Evolutionary conservation across 2,888 invertebrate species (phyloP).

Genomic region (Chloroclystis v-ata): DNA sequence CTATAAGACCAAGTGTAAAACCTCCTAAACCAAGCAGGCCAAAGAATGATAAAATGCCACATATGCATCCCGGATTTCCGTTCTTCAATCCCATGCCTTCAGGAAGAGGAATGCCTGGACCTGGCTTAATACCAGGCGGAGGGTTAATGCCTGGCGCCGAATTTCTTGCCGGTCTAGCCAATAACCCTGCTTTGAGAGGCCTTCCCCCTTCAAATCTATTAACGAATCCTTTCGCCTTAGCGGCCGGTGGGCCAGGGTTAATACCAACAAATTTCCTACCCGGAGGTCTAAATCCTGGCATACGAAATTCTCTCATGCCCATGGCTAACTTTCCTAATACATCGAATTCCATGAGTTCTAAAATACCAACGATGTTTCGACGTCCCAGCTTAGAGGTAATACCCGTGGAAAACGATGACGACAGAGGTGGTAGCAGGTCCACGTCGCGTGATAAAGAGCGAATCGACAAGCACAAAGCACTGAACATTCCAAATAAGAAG

Average conservation of each 20-base stretch:
- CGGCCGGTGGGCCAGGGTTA: conserved; percentile 78
- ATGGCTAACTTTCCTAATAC: conserved; percentile 77
- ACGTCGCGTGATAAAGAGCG: conserved; percentile 61
- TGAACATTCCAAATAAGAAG: conserved; percentile 69
- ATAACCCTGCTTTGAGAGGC: conserved; percentile 69
- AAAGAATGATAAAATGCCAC: conserved; percentile 65
- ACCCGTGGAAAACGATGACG: conserved; percentile 72
- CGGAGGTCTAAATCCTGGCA: conserved; percentile 51
- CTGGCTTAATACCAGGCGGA: conserved; percentile 66
- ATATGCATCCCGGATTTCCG: conserved; percentile 65
- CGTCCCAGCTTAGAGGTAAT: conserved; percentile 78
- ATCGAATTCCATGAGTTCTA: conserved; percentile 67
- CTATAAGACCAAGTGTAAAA: conserved; percentile 54
- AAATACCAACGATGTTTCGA: conserved; percentile 78
- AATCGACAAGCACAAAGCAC: conserved; percentile 71
- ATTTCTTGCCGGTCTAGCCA: conserved; percentile 61
- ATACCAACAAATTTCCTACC: conserved; percentile 76
- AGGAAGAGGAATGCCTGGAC: conserved; percentile 77
- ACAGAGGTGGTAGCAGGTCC: conserved; percentile 59
- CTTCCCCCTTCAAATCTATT: conserved; percentile 60
- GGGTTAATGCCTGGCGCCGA: conserved; percentile 71
- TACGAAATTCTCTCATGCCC: conserved; percentile 74
- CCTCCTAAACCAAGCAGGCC: conserved; percentile 59
- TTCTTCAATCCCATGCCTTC: conserved; percentile 68
- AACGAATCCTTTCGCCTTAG: conserved; percentile 74